A percentile compares a stretch with the other conserved stretches of the same genome.
Evolutionary conservation across 2,113 vertebrate species (phyloP).

Genomic region (Amazona guildingii): DNA sequence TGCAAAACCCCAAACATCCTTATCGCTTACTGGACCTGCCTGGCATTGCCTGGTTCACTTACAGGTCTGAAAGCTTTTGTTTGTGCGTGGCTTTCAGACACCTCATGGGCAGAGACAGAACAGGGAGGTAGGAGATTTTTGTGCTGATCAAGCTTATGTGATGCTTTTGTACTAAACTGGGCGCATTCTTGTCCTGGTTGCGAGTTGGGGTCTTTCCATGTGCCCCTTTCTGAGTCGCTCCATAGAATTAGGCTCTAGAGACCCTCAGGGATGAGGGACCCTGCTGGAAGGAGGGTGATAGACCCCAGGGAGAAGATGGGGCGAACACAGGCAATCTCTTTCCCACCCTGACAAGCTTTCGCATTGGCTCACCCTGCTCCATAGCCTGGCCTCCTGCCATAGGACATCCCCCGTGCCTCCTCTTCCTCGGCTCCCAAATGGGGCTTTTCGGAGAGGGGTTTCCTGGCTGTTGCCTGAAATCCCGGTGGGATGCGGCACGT

Average conservation of each 20-base stretch:
- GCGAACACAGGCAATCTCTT: neutral
- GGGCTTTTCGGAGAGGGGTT: neutral
- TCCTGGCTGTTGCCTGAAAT: neutral
- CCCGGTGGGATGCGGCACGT: neutral
- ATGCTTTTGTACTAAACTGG: neutral
- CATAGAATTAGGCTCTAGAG: neutral
- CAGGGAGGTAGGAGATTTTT: neutral
- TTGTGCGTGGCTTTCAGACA: neutral
- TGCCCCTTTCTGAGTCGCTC: neutral
- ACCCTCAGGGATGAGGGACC: neutral
- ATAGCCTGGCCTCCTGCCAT: neutral
- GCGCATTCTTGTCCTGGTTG: fast-evolving
- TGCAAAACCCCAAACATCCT: neutral
- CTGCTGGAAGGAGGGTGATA: neutral
- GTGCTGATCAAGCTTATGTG: neutral
- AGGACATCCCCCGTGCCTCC: neutral
- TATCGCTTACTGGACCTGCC: neutral
- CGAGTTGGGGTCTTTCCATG: neutral
- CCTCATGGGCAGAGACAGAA: neutral
- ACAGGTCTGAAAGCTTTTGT: neutral
- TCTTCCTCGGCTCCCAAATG: neutral
- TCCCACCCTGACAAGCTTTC: fast-evolving
- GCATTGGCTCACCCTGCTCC: neutral
- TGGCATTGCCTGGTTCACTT: neutral
- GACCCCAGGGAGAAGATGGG: neutral